phyloP scores from a whole-genome alignment of 2,888 invertebrate genomes.

The Chydorus sphaericus region DNA sequence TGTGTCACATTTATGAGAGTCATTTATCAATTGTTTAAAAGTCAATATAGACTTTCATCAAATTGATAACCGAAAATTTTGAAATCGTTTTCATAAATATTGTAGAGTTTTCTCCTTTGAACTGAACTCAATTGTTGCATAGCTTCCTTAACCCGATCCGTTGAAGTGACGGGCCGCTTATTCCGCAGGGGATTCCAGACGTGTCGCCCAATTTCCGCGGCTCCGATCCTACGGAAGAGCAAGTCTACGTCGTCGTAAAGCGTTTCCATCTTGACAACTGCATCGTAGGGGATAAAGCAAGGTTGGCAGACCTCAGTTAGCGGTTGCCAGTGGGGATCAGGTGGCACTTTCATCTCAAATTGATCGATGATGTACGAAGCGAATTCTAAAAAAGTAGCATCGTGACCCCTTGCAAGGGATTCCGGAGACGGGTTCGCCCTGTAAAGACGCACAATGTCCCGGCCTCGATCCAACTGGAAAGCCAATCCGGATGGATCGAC shows the following conservation, averaged over 20 bases:
- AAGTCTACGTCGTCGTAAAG: constrained; percentile 61
- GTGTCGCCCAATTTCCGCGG: constrained; percentile 24
- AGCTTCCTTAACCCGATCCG: background rate
- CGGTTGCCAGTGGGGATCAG: constrained; percentile 60
- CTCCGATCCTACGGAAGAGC: too few relatives aligned
- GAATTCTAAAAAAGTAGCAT: constrained; percentile 76
- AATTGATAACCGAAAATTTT: background rate
- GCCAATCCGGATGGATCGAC: constrained; percentile 39
- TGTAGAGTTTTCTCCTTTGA: background rate
- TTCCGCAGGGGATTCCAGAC: background rate
- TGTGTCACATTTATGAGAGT: too few relatives aligned
- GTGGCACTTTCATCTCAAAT: constrained; percentile 34
- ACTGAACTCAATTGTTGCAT: background rate
- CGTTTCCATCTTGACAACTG: constrained; percentile 79
- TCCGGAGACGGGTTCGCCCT: constrained; percentile 50
- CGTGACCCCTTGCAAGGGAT: constrained; percentile 54
- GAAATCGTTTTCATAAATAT: background rate
- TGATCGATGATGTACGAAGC: constrained; percentile 54
- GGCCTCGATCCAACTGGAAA: constrained; percentile 30
- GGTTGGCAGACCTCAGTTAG: constrained; percentile 70
- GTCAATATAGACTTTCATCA: too few relatives aligned
- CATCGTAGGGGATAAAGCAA: constrained; percentile 69
- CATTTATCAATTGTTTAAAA: too few relatives aligned
- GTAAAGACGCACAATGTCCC: constrained; percentile 56
- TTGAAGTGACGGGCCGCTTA: background rate